Evolutionary conservation across 1,140 invertebrate genomes (phyloP).

Genomic region (Drosophila sulfurigaster): DNA sequence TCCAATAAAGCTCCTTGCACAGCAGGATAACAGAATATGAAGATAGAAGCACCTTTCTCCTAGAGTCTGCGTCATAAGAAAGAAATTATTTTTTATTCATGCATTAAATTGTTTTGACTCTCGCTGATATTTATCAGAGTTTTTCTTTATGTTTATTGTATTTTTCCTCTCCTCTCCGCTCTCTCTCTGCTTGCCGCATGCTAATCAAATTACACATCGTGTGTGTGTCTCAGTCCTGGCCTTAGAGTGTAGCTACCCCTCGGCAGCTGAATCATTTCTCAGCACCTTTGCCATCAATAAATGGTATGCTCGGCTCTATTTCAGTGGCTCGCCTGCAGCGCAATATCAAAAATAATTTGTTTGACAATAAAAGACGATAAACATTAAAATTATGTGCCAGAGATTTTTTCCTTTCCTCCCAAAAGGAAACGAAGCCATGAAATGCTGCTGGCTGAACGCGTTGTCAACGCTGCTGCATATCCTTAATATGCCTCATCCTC

Average conservation of each 20-base stretch:
- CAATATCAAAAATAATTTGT: slow-evolving; percentile 84
- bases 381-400: slow-evolving; percentile 84
- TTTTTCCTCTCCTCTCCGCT: slow-evolving; percentile 18
- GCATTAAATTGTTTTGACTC: slow-evolving; percentile 83
- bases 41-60: slow-evolving; percentile 18
- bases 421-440: background rate
- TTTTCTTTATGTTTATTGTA: slow-evolving; percentile 77
- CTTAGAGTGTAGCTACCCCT: slow-evolving; percentile 42
- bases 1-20: slow-evolving; percentile 66
- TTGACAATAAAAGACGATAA: slow-evolving; percentile 85
- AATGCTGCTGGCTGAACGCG: slow-evolving; percentile 5
- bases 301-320: slow-evolving; percentile 36
- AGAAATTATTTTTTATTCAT: slow-evolving; percentile 80
- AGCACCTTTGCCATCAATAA: slow-evolving; percentile 61
- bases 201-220: slow-evolving; percentile 78
- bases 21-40: slow-evolving; percentile 66
- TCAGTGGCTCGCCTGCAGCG: slow-evolving; percentile 65
- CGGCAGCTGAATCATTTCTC: slow-evolving; percentile 74
- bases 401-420: slow-evolving; percentile 54
- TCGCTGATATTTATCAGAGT: slow-evolving; percentile 64
- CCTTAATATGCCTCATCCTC: slow-evolving; percentile 39
- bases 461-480: slow-evolving; percentile 56
- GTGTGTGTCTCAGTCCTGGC: slow-evolving; percentile 33
- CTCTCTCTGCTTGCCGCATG: slow-evolving; percentile 45
- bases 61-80: slow-evolving; percentile 19